Percentiles rank a stretch among this genome's conserved stretches.
phyloP scores from a whole-genome alignment of 2,888 invertebrate species.

The Theretra japonica region DNA sequence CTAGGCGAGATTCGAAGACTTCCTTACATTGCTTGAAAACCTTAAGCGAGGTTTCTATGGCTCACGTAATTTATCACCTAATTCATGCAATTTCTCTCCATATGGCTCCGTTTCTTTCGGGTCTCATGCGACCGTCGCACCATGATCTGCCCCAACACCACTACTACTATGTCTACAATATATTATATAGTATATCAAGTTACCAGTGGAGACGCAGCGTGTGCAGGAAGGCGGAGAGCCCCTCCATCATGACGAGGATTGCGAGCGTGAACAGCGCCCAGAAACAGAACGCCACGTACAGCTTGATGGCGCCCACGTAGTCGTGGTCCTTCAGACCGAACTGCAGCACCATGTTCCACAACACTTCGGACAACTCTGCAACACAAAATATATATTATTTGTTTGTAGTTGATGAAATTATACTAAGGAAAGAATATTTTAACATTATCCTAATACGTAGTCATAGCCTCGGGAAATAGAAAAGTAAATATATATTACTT shows the following conservation, averaged over 20 bases:
- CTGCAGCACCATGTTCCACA: constrained; percentile 96
- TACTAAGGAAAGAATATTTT: not conserved
- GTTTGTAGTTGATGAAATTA: not conserved
- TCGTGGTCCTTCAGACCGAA: constrained; percentile 88
- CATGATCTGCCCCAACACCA: no score
- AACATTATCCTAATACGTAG: no score
- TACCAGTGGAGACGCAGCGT: constrained; percentile 99
- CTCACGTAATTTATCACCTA: no score
- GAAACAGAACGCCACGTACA: constrained; percentile 93
- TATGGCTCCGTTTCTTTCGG: no score
- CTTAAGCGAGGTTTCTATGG: no score
- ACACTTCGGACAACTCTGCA: constrained; percentile 92
- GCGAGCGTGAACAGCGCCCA: constrained; percentile 97
- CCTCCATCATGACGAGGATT: constrained; percentile 99
- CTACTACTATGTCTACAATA: no score
- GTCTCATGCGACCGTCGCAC: no score
- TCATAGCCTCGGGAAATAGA: no score
- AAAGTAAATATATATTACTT: no score
- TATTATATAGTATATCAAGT: constrained; percentile 31
- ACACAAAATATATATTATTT: constrained; percentile 26
- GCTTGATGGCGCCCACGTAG: constrained; percentile 89
- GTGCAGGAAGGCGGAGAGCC: constrained; percentile 98
- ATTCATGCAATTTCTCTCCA: no score
- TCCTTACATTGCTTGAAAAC: no score
- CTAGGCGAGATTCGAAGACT: no score